Conservation (phyloP, 2,113 vertebrate genomes). For the Chlamydotis undulata region DNA sequence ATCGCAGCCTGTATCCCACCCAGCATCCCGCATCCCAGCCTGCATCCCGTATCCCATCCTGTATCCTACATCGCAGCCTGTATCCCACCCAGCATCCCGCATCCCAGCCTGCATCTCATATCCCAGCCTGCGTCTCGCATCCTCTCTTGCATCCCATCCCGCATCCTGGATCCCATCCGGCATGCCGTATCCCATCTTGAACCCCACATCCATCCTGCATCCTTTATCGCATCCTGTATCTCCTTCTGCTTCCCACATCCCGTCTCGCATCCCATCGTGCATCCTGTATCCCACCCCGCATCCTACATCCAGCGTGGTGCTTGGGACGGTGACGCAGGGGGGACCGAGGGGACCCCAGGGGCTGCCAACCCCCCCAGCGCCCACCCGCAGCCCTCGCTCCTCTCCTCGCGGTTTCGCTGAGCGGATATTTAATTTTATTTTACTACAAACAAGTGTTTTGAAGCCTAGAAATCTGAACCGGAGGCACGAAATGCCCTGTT, state of each 20-base stretch:
- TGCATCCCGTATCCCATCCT: too few relatives aligned
- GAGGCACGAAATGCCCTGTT: background rate
- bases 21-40: background rate
- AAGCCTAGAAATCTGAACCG: fast-evolving
- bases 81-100: background rate
- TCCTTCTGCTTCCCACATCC: background rate
- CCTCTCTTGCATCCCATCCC: too few relatives aligned
- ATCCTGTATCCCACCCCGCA: background rate
- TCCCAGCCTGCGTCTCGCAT: too few relatives aligned
- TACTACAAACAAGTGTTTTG: background rate
- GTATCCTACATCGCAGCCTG: background rate
- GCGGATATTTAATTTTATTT: background rate
- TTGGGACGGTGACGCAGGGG: background rate
- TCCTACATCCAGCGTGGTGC: background rate
- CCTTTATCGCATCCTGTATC: background rate
- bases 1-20: background rate
- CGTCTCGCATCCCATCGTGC: too few relatives aligned
- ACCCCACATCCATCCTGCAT: background rate
- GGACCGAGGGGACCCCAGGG: background rate
- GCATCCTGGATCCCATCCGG: background rate
- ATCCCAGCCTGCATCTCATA: background rate
- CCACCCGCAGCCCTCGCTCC: fast-evolving
- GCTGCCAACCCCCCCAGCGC: background rate
- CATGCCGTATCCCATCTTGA: background rate
- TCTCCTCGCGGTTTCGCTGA: fast-evolving